Evolutionary conservation across 2,113 vertebrate species (phyloP).

Genomic region (mouse (Mus musculus)): GRCm39 chr3:71007501-71008000

Average conservation of each 20-base stretch:
- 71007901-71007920: not conserved
- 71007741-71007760: slow-evolving; percentile 12
- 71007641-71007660: not conserved
- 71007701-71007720: not conserved
- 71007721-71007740: not conserved
- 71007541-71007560: too few species aligned
- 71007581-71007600: too few species aligned
- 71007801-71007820: not conserved
- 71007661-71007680: not conserved
- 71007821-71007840: not conserved
- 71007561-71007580: too few species aligned
- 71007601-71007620: too few species aligned
- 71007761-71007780: slow-evolving; percentile 4
- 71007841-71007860: not conserved
- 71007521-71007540: too few species aligned
- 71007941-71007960: not conserved
- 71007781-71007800: not conserved
- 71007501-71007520: too few species aligned
- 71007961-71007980: slow-evolving; percentile 28
- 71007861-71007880: not conserved
- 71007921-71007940: slow-evolving; percentile 15
- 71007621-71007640: too few species aligned
- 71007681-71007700: not conserved
- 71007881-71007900: not conserved
- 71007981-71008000: slow-evolving; percentile 54